These are phyloP conservation scores for Spodoptera picta DNA, from an alignment of 2,888 invertebrate genomes.

Conservation along the genomic window DNA sequence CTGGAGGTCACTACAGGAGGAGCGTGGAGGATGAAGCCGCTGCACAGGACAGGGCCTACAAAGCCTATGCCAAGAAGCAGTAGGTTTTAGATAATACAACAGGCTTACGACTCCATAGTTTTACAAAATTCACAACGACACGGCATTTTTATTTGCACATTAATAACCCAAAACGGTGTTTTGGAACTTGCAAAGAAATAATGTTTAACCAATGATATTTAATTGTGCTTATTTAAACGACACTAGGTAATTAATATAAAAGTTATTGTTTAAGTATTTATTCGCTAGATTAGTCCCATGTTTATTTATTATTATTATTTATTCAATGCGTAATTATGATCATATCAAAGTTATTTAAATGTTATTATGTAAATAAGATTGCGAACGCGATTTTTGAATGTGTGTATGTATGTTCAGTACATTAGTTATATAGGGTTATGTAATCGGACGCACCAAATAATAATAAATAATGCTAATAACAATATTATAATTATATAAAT, in stretches of 20 bases:
- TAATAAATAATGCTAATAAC: slow-evolving; percentile 63
- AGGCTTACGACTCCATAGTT: slow-evolving; percentile 80
- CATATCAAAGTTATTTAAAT: slow-evolving; percentile 44
- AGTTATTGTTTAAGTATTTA: slow-evolving; percentile 39
- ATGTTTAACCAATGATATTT: slow-evolving; percentile 44
- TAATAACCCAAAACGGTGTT: slow-evolving; percentile 57
- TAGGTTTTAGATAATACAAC: slow-evolving; percentile 60
- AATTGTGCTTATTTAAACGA: slow-evolving; percentile 52
- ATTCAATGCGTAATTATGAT: slow-evolving; percentile 44
- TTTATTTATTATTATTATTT: slow-evolving; percentile 44
- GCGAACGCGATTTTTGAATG: slow-evolving; percentile 49
- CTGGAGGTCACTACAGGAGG: slow-evolving; percentile 89
- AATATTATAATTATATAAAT: slow-evolving; percentile 54
- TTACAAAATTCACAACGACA: slow-evolving; percentile 74
- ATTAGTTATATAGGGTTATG: slow-evolving; percentile 60
- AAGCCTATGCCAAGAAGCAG: slow-evolving; percentile 84
- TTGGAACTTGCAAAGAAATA: slow-evolving; percentile 62
- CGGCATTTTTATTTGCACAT: slow-evolving; percentile 61
- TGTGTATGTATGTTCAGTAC: slow-evolving; percentile 56
- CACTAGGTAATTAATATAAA: slow-evolving; percentile 44
- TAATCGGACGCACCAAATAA: slow-evolving; percentile 73
- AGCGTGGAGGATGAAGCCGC: slow-evolving; percentile 89
- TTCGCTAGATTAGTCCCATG: slow-evolving; percentile 38
- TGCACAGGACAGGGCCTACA: slow-evolving; percentile 90
- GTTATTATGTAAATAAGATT: slow-evolving; percentile 64